These are phyloP conservation scores for Nasua narica DNA, from an alignment of 2,797 vertebrate genomes.

Conservation along the genomic window DNA sequence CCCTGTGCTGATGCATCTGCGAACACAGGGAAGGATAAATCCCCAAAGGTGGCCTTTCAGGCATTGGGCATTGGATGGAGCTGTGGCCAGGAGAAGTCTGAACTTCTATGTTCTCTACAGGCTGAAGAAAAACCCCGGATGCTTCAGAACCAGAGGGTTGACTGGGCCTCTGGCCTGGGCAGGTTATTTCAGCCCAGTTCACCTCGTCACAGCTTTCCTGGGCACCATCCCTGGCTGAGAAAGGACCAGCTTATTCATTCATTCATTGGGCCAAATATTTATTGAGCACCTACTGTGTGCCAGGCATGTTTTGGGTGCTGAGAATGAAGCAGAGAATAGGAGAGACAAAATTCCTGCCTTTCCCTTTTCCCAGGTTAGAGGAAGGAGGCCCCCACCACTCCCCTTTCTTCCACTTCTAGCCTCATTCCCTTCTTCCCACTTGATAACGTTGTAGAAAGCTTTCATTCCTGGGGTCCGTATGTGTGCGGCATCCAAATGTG, in stretches of 20 bases:
- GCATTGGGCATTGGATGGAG: fast-evolving
- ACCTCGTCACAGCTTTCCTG: background rate
- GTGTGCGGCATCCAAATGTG: background rate
- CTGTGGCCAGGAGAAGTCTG: background rate
- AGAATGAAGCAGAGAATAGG: background rate
- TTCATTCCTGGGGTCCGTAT: background rate
- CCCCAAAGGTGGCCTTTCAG: background rate
- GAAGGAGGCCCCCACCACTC: too few relatives aligned
- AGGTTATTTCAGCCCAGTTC: background rate
- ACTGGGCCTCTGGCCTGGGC: background rate
- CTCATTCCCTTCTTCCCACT: background rate
- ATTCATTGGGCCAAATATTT: background rate
- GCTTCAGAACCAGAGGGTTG: background rate
- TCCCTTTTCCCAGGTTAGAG: too few relatives aligned
- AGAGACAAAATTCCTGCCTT: background rate
- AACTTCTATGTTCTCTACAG: background rate
- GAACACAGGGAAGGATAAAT: fast-evolving
- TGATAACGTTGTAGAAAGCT: too few relatives aligned
- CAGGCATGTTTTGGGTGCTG: background rate
- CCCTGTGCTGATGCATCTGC: background rate
- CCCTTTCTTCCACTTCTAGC: fast-evolving
- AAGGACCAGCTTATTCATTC: background rate
- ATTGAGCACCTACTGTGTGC: background rate
- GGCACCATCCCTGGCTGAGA: background rate
- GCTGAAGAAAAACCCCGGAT: background rate